A percentile compares a stretch with the other conserved stretches of the same genome.
Evolutionary conservation across 2,797 vertebrate genomes (phyloP).

Genomic region (Brachyalestes nurse): DNA sequence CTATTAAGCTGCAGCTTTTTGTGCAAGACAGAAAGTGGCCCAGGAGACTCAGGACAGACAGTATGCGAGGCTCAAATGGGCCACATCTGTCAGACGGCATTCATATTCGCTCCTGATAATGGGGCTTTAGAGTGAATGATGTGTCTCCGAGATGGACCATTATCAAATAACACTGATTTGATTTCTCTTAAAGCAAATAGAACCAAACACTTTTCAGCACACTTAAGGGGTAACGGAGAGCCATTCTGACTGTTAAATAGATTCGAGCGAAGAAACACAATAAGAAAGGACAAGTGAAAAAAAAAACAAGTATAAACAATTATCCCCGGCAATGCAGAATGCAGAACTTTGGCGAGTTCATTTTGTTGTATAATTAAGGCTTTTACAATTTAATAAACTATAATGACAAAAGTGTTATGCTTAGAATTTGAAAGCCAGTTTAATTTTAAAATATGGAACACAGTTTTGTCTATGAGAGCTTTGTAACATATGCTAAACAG

Average conservation of each 20-base stretch:
- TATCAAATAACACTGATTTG: conserved; percentile 20
- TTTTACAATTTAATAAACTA: neutral
- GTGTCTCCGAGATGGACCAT: neutral
- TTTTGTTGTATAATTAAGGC: neutral
- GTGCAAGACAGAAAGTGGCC: conserved; percentile 27
- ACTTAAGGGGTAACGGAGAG: conserved; percentile 1
- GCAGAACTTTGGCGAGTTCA: neutral
- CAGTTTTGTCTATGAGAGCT: neutral
- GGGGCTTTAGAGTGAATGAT: conserved; percentile 12
- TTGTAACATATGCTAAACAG: neutral
- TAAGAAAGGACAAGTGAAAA: neutral
- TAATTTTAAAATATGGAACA: neutral
- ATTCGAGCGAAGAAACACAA: neutral
- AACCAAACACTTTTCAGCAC: neutral
- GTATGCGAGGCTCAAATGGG: conserved; percentile 23
- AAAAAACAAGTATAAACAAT: neutral
- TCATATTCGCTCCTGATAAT: conserved; percentile 19
- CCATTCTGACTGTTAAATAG: neutral
- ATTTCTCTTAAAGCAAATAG: conserved; percentile 7
- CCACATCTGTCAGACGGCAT: conserved; percentile 16
- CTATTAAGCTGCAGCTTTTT: conserved; percentile 55
- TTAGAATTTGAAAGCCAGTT: neutral
- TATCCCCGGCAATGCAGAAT: neutral
- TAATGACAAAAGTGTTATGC: neutral
- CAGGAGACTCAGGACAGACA: conserved; percentile 22